Percentiles rank a stretch among this genome's conserved stretches.
Conservation (phyloP, 2,797 vertebrate species). For the Lacerta bilineata region DNA sequence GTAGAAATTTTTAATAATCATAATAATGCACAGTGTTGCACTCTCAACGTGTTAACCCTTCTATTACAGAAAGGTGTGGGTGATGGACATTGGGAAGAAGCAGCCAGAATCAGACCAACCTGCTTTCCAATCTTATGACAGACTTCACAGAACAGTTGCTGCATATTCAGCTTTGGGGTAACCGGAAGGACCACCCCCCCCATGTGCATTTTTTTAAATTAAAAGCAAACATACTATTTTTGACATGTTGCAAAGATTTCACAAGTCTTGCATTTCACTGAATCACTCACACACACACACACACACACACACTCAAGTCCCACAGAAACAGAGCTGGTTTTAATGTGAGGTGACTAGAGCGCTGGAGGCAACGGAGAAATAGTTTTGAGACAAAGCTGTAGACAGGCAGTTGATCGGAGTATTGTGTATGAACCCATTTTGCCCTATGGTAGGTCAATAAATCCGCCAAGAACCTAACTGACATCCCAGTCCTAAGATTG, state of each 20-base stretch:
- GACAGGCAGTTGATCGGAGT: too few relatives aligned
- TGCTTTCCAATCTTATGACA: background rate
- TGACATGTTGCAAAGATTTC: background rate
- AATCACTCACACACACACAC: accelerated
- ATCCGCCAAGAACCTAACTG: conserved; percentile 44
- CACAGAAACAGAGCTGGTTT: conserved; percentile 9
- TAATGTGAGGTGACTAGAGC: background rate
- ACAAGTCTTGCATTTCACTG: background rate
- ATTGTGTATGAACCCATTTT: conserved; percentile 22
- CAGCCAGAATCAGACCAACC: background rate
- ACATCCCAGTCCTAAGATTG: background rate
- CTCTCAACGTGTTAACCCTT: background rate
- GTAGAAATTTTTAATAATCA: too few relatives aligned
- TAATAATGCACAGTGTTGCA: background rate
- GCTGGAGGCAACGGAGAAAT: background rate
- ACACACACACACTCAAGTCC: background rate
- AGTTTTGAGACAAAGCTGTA: conserved; percentile 33
- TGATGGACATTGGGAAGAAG: background rate
- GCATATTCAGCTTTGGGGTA: background rate
- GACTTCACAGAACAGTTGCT: background rate
- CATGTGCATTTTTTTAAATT: background rate
- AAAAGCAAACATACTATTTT: background rate
- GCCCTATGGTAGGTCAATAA: conserved; percentile 52
- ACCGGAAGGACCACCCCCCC: background rate
- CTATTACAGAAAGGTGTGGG: background rate